phyloP scores from a whole-genome alignment of 2,113 vertebrate species.

The Elachura formosa region DNA sequence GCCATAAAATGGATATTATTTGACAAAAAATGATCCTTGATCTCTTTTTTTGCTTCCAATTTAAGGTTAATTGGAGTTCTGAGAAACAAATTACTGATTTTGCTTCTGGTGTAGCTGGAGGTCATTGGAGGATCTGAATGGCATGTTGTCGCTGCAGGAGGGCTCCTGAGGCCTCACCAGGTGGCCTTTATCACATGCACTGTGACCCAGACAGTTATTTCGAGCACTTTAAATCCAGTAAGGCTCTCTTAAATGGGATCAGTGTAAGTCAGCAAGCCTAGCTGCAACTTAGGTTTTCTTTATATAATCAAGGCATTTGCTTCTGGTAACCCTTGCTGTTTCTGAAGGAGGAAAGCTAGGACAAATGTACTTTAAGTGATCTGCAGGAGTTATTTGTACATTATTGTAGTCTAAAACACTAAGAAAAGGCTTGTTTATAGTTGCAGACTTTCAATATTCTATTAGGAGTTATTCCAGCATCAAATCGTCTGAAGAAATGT shows the following conservation, averaged over 20 bases:
- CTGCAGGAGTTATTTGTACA: background rate
- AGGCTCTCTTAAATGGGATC: slow-evolving; percentile 17
- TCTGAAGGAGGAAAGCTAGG: background rate
- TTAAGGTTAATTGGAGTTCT: background rate
- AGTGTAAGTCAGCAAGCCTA: background rate
- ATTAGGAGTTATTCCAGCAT: background rate
- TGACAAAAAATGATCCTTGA: background rate
- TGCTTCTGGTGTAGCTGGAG: background rate
- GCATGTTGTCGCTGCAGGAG: background rate
- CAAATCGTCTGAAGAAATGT: background rate
- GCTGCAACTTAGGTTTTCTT: background rate
- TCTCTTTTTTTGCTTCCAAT: background rate
- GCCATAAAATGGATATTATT: background rate
- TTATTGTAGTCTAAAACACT: background rate
- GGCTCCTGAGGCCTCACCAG: background rate
- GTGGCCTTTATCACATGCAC: background rate
- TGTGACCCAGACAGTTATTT: slow-evolving; percentile 38
- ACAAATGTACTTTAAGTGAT: background rate
- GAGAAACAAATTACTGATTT: background rate
- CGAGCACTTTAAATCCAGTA: background rate
- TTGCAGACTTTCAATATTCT: background rate
- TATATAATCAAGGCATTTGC: background rate
- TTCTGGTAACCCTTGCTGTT: background rate
- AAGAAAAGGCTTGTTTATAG: background rate
- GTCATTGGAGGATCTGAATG: background rate